Conservation (phyloP, 2,797 vertebrate species). For the Enteromius mattozi region DNA sequence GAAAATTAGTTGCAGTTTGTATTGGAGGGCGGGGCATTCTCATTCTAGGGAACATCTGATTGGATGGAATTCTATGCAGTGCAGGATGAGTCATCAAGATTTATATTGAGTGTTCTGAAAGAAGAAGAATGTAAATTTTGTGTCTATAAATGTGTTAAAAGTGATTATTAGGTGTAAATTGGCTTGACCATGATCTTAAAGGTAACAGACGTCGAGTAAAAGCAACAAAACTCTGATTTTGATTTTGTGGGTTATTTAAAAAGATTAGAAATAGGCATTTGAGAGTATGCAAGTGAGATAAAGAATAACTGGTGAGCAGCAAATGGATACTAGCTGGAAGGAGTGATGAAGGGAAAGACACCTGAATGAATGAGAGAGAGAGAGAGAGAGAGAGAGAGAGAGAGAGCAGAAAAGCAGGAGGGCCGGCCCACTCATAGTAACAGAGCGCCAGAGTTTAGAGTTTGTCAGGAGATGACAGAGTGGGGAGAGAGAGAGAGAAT, state of each 20-base stretch:
- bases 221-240: background rate
- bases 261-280: background rate
- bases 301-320: background rate
- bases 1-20: background rate
- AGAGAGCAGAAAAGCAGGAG: conserved; percentile 6
- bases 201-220: background rate
- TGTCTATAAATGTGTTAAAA: background rate
- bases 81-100: conserved; percentile 7
- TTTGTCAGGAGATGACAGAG: conserved; percentile 42
- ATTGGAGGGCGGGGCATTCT: background rate
- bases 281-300: background rate
- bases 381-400: background rate
- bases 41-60: background rate
- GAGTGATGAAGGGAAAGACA: background rate
- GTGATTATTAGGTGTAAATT: background rate
- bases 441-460: conserved; percentile 59
- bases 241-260: background rate
- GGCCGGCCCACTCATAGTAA: conserved; percentile 54
- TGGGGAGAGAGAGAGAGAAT: conserved; percentile 45
- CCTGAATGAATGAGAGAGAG: conserved; percentile 8
- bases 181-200: background rate
- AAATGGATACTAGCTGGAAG: background rate
- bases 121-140: background rate
- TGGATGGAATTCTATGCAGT: background rate
- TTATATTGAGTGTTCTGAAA: background rate